A percentile compares a stretch with the other conserved stretches of the same genome.
These are phyloP conservation scores for Megalops atlanticus DNA, from an alignment of 2,113 vertebrate species.

Conservation along the genomic window DNA sequence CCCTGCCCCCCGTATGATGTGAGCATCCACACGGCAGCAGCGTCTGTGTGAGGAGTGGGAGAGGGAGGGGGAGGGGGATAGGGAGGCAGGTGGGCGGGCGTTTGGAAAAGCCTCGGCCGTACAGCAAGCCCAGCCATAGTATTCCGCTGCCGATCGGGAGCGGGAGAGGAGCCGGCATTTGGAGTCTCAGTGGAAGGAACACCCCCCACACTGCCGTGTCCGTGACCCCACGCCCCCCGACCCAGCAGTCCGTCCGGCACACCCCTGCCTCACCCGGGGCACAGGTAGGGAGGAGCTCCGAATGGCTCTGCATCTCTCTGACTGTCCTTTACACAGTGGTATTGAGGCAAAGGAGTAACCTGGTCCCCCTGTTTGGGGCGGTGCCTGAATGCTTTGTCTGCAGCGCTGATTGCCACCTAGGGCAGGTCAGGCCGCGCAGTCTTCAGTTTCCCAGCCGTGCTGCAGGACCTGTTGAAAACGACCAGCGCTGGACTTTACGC, in stretches of 20 bases:
- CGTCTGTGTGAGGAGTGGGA: background rate
- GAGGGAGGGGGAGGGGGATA: background rate
- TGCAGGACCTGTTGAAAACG: background rate
- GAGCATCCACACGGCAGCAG: background rate
- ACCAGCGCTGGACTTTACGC: background rate
- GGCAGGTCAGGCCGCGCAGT: background rate
- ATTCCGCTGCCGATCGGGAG: background rate
- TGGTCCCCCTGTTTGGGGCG: background rate
- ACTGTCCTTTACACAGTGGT: background rate
- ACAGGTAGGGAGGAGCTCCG: constrained; percentile 25
- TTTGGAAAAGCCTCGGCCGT: background rate
- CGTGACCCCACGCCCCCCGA: background rate
- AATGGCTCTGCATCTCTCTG: background rate
- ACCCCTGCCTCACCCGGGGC: constrained; percentile 23
- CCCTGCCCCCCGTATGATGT: background rate
- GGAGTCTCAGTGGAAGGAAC: background rate
- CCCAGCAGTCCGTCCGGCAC: constrained; percentile 14
- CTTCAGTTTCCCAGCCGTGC: background rate
- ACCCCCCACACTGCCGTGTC: background rate
- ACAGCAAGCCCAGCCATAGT: background rate
- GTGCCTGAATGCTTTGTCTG: background rate
- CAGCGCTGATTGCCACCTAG: background rate
- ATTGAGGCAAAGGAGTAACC: background rate
- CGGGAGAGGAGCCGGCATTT: background rate
- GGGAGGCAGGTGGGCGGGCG: background rate